Percentiles rank a stretch among this genome's conserved stretches.
Conservation (phyloP, 2,113 vertebrate species). For the Macquaria ambigua region DNA sequence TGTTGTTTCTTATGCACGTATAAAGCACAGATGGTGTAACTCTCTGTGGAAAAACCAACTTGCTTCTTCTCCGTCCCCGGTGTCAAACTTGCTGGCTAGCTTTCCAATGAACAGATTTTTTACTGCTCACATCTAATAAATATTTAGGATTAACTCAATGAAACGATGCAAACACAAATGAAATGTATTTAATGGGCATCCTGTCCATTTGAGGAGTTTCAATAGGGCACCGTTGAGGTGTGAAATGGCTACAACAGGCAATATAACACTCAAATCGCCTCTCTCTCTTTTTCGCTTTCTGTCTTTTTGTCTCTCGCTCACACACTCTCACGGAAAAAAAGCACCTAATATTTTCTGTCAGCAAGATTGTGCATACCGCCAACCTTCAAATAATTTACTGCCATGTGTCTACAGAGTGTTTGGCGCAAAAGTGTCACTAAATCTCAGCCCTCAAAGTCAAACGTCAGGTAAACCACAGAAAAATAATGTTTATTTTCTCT, state of each 20-base stretch:
- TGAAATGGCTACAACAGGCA: constrained; percentile 78
- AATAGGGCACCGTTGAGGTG: constrained; percentile 72
- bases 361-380: constrained; percentile 80
- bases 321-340: constrained; percentile 47
- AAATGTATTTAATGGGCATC: constrained; percentile 78
- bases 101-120: constrained; percentile 78
- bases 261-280: constrained; percentile 74
- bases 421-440: constrained; percentile 84
- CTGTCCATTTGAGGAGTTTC: constrained; percentile 77
- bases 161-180: constrained; percentile 84
- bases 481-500: constrained; percentile 89
- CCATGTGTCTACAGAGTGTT: constrained; percentile 81
- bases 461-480: constrained; percentile 85
- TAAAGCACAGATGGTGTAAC: constrained; percentile 67
- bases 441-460: constrained; percentile 88
- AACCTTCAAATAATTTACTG: constrained; percentile 87
- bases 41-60: constrained; percentile 56
- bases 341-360: constrained; percentile 79
- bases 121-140: constrained; percentile 81
- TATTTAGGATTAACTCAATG: constrained; percentile 82
- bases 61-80: constrained; percentile 52
- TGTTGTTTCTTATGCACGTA: constrained; percentile 33
- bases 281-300: constrained; percentile 44
- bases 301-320: constrained; percentile 44
- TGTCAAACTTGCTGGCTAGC: constrained; percentile 64